A percentile compares a stretch with the other conserved stretches of the same genome.
Conservation (phyloP, 2,797 vertebrate species). For the Carduelis carduelis region DNA sequence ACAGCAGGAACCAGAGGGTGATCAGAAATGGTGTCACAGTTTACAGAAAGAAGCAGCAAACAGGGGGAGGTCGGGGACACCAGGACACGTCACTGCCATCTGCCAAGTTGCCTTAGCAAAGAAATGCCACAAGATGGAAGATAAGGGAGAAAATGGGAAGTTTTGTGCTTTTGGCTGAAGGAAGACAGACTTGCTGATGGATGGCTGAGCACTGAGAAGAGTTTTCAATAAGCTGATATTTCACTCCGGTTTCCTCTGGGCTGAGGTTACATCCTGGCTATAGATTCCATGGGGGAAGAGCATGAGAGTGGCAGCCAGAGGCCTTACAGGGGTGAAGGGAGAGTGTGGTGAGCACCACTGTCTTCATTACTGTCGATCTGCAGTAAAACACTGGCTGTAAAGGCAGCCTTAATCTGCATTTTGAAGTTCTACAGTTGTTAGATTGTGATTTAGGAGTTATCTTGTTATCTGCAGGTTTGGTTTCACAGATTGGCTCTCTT, state of each 20-base stretch:
- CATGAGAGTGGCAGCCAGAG: neutral
- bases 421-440: neutral
- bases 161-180: neutral
- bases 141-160: neutral
- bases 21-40: neutral
- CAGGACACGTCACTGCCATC: neutral
- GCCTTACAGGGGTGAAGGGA: neutral
- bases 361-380: neutral
- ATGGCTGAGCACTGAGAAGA: neutral
- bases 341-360: neutral
- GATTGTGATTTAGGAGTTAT: neutral
- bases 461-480: neutral
- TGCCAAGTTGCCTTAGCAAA: neutral
- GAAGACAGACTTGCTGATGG: neutral
- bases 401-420: neutral
- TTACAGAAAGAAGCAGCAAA: neutral
- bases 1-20: slow-evolving; percentile 16
- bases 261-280: neutral
- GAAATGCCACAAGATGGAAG: neutral
- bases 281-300: neutral
- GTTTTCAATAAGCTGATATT: neutral
- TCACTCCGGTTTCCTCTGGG: neutral
- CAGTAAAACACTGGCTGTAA: neutral
- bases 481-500: neutral
- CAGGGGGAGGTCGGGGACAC: neutral